Evolutionary conservation across 1,140 invertebrate genomes (phyloP).

Genomic region (Berghia stephanieae): DNA sequence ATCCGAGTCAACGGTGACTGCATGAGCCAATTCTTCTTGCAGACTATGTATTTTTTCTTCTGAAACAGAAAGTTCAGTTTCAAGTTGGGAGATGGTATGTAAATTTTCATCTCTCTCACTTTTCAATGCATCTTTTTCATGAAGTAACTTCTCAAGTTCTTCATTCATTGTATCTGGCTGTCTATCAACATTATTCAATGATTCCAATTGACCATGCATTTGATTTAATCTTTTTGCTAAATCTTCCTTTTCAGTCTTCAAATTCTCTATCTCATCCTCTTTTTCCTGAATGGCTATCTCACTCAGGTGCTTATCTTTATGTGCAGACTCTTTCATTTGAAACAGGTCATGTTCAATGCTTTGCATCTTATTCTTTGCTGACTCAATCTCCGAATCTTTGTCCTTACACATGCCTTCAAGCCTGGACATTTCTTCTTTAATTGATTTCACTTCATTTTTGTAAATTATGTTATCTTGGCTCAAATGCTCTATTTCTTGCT

Average conservation of each 20-base stretch:
- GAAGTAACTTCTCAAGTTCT: background rate
- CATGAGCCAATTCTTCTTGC: conserved; percentile 27
- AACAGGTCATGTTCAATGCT: conserved; percentile 33
- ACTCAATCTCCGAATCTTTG: conserved; percentile 46
- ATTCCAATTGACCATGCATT: background rate
- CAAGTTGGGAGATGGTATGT: background rate
- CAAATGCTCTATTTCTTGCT: conserved; percentile 1
- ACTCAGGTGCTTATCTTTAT: conserved; percentile 34
- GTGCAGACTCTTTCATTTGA: conserved; percentile 34
- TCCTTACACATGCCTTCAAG: conserved; percentile 25
- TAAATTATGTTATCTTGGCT: background rate
- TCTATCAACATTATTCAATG: background rate
- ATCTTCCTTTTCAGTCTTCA: conserved; percentile 35
- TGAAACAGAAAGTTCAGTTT: conserved; percentile 13
- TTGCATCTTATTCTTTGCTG: conserved; percentile 39
- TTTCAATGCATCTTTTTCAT: conserved; percentile 1
- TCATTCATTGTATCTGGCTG: background rate
- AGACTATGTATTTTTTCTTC: conserved; percentile 31
- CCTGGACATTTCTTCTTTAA: background rate
- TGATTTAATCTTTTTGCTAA: conserved; percentile 12
- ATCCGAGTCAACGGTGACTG: too few species aligned
- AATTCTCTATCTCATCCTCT: conserved; percentile 36
- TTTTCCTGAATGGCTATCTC: conserved; percentile 32
- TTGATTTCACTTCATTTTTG: background rate
- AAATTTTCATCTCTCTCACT: background rate